These are phyloP conservation scores for Epinotia bilunana DNA, from an alignment of 2,888 invertebrate species.

Conservation along the genomic window DNA sequence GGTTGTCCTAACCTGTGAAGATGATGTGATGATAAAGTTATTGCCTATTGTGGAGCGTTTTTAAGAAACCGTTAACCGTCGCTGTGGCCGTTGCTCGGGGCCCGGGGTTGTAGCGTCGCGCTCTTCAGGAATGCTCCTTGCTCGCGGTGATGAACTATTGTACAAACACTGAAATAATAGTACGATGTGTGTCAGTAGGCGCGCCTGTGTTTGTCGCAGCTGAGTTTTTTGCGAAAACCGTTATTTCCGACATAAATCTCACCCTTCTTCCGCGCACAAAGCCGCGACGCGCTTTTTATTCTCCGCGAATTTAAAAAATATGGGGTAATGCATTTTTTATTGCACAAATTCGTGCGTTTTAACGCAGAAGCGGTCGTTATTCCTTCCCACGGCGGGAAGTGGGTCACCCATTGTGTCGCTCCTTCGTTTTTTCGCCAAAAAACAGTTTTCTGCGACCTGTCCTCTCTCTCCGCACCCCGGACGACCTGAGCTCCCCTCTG, in stretches of 20 bases:
- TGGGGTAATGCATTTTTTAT: slow-evolving; percentile 85
- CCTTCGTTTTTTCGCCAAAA: slow-evolving; percentile 80
- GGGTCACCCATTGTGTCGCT: slow-evolving; percentile 82
- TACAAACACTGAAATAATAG: slow-evolving; percentile 27
- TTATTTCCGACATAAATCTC: slow-evolving; percentile 82
- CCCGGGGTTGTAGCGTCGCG: background rate
- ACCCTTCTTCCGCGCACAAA: slow-evolving; percentile 81
- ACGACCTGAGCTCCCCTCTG: slow-evolving; percentile 64
- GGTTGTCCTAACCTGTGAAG: background rate
- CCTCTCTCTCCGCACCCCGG: slow-evolving; percentile 58
- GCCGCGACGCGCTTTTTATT: slow-evolving; percentile 72
- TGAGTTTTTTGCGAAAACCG: slow-evolving; percentile 81
- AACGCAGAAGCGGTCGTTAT: slow-evolving; percentile 78
- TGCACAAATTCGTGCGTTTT: slow-evolving; percentile 64
- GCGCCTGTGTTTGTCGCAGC: slow-evolving; percentile 60
- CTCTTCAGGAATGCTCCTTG: slow-evolving; percentile 21
- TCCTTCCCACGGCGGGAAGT: slow-evolving; percentile 84
- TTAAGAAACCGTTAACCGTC: slow-evolving; percentile 35
- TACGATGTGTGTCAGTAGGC: slow-evolving; percentile 41
- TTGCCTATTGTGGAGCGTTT: slow-evolving; percentile 6
- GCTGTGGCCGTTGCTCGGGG: slow-evolving; percentile 8
- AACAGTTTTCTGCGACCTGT: slow-evolving; percentile 74
- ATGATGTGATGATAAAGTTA: background rate
- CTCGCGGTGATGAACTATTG: slow-evolving; percentile 30
- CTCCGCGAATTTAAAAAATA: slow-evolving; percentile 74